These are phyloP conservation scores for Sabatieria punctata DNA, from an alignment of 2,888 invertebrate genomes.

Conservation along the genomic window DNA sequence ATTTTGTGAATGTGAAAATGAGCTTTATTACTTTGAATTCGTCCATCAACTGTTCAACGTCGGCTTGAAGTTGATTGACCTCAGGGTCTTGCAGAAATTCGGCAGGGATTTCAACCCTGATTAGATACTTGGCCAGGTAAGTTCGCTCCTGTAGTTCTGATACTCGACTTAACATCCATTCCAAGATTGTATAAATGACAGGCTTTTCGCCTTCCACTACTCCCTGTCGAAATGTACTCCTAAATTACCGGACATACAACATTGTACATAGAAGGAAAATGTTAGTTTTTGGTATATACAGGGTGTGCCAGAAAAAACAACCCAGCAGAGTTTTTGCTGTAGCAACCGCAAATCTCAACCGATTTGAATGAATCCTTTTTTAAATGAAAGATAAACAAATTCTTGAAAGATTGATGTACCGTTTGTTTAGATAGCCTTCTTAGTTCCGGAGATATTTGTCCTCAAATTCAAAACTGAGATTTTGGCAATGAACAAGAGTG, in stretches of 20 bases:
- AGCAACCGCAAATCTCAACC: no score
- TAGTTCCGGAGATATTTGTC: no score
- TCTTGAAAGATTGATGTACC: no score
- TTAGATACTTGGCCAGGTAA: conserved; percentile 51
- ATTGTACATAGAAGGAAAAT: no score
- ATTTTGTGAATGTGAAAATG: not conserved
- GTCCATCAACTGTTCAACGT: conserved; percentile 56
- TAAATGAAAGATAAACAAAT: no score
- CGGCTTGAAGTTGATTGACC: conserved; percentile 46
- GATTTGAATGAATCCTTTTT: no score
- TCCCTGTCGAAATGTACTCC: conserved; percentile 46
- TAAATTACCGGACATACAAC: conserved; percentile 25
- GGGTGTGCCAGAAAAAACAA: no score
- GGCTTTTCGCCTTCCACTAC: conserved; percentile 53
- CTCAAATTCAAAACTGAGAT: no score
- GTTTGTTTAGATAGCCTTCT: no score
- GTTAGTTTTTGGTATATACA: no score
- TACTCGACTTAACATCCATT: conserved; percentile 58
- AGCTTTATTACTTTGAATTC: conserved; percentile 51
- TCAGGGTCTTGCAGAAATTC: conserved; percentile 58
- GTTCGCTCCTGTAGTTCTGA: conserved; percentile 60
- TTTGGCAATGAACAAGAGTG: no score
- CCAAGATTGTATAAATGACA: conserved; percentile 55
- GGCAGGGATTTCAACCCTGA: conserved; percentile 50
- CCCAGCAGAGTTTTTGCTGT: no score